phyloP scores from a whole-genome alignment of 92 coral and sea anemone genomes.

The Galaxea fascicularis region DNA sequence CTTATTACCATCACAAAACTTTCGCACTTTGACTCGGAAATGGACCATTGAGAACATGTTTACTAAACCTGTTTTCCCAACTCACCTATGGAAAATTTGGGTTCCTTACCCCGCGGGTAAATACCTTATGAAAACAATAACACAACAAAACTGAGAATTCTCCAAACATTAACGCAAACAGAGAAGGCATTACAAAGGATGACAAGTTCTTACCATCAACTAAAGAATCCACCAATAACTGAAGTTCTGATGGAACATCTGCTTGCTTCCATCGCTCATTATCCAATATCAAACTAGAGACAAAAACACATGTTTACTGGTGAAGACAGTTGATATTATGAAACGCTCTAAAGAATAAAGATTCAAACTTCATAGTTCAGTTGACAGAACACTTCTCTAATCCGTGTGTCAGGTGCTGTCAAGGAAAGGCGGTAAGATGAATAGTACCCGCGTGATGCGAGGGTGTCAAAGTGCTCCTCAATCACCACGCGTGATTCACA shows the following conservation, averaged over 20 bases:
- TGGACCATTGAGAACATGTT: too few relatives aligned
- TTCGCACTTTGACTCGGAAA: too few relatives aligned
- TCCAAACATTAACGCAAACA: not conserved
- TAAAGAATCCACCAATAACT: slow-evolving; percentile 85
- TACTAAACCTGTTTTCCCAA: not conserved
- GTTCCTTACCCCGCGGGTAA: slow-evolving; percentile 84
- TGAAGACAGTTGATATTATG: not conserved
- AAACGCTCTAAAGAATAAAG: too few relatives aligned
- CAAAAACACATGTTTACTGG: not conserved
- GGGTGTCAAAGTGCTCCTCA: too few relatives aligned
- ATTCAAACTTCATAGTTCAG: too few relatives aligned
- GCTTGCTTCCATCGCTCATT: slow-evolving; percentile 99
- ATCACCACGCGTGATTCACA: too few relatives aligned
- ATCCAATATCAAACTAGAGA: slow-evolving; percentile 88
- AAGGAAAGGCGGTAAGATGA: too few relatives aligned
- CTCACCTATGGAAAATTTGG: slow-evolving; percentile 83
- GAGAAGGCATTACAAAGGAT: not conserved
- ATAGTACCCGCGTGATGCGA: too few relatives aligned
- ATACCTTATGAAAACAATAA: slow-evolving; percentile 64
- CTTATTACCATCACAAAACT: too few relatives aligned
- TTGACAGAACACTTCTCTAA: too few relatives aligned
- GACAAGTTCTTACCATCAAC: slow-evolving; percentile 79
- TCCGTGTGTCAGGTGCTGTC: too few relatives aligned
- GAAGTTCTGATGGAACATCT: slow-evolving; percentile 96
- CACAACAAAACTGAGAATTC: not conserved